These are phyloP conservation scores for Thalassophryne amazonica DNA, from an alignment of 2,797 vertebrate genomes.

Conservation along the genomic window DNA sequence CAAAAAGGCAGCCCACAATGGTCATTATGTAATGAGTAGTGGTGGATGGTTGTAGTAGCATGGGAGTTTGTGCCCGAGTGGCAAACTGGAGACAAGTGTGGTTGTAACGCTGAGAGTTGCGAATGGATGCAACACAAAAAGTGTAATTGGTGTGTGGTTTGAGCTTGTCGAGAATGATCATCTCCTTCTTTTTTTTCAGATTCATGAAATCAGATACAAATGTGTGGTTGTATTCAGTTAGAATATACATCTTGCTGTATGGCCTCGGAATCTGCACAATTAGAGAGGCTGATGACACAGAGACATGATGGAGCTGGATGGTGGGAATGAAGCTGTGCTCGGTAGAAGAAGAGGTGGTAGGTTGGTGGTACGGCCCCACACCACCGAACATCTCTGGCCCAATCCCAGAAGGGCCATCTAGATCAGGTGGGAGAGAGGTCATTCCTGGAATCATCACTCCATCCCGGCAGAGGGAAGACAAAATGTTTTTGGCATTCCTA, in stretches of 20 bases:
- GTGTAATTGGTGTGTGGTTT: constrained; percentile 94
- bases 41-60: constrained; percentile 87
- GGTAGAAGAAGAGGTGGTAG: constrained; percentile 84
- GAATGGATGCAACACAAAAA: constrained; percentile 94
- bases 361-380: constrained; percentile 80
- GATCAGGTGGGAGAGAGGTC: constrained; percentile 85
- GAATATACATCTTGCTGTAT: constrained; percentile 98
- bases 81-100: constrained; percentile 94
- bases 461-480: constrained; percentile 90
- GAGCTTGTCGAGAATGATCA: constrained; percentile 91
- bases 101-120: constrained; percentile 93
- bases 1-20: constrained; percentile 95
- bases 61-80: constrained; percentile 82
- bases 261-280: constrained; percentile 93
- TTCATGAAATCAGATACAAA: constrained; percentile 94
- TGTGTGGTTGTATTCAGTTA: constrained; percentile 95
- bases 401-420: constrained; percentile 87
- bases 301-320: constrained; percentile 90
- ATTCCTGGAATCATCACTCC: constrained; percentile 89
- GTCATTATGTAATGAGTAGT: constrained; percentile 99
- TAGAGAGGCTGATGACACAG: constrained; percentile 88
- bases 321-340: constrained; percentile 86
- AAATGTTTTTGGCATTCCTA: constrained; percentile 91
- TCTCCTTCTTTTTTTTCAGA: constrained; percentile 92
- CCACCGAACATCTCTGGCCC: constrained; percentile 80